These are phyloP conservation scores for Luperina nickerlii DNA, from an alignment of 2,888 invertebrate species.

Conservation along the genomic window DNA sequence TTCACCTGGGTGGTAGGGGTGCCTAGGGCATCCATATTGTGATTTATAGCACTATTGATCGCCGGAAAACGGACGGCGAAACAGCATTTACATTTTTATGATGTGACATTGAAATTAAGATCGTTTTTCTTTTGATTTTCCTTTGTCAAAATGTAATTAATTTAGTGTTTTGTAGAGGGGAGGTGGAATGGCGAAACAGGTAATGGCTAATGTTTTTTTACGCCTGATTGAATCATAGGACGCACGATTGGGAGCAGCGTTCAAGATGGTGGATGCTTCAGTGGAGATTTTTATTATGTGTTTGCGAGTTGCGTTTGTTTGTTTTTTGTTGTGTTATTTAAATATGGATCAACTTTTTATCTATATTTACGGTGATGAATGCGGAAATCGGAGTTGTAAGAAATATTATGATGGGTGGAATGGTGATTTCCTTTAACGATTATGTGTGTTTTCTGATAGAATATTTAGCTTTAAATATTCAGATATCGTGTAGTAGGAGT, in stretches of 20 bases:
- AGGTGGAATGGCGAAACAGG: background rate
- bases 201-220: background rate
- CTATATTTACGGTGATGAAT: background rate
- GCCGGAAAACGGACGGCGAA: background rate
- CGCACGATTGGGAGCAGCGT: background rate
- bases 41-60: constrained; percentile 49
- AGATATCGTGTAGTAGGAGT: background rate
- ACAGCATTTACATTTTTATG: background rate
- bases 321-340: background rate
- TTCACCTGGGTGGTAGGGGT: constrained; percentile 39
- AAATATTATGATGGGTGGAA: background rate
- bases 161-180: background rate
- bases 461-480: background rate
- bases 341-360: background rate
- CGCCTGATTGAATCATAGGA: background rate
- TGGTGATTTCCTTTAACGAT: background rate
- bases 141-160: background rate
- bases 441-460: background rate
- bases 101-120: background rate
- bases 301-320: background rate
- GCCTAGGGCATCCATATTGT: constrained; percentile 42
- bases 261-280: constrained; percentile 24
- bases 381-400: too few relatives aligned
- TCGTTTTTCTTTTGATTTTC: background rate
- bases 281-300: background rate